Evolutionary conservation across 2,113 vertebrate genomes (phyloP).

Genomic region (Dipodomys ordii): DNA sequence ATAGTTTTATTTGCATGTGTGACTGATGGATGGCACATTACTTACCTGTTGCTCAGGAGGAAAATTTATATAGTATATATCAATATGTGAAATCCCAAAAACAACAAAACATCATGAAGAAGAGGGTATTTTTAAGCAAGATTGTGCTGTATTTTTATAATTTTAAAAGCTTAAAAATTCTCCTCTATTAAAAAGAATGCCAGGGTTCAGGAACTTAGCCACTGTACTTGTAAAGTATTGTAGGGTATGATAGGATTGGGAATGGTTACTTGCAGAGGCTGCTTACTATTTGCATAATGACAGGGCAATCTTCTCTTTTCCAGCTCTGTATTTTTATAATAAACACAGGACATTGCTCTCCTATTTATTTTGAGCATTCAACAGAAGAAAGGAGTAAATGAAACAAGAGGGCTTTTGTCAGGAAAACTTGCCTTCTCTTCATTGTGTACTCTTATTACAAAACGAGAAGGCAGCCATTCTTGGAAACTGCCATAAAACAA

Average conservation of each 20-base stretch:
- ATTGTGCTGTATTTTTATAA: background rate
- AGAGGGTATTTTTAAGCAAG: background rate
- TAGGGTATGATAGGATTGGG: background rate
- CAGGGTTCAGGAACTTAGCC: background rate
- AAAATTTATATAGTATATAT: background rate
- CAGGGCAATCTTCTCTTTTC: background rate
- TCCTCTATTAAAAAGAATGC: background rate
- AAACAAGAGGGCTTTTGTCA: slow-evolving; percentile 31
- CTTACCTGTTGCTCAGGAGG: background rate
- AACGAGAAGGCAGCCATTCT: slow-evolving; percentile 43
- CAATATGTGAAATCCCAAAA: background rate
- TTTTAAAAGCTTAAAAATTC: background rate
- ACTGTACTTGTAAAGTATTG: background rate
- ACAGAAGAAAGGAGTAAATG: slow-evolving; percentile 16
- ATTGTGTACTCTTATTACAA: background rate
- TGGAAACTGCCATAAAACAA: slow-evolving; percentile 57
- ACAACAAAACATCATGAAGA: background rate
- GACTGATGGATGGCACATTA: background rate
- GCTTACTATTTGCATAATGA: background rate
- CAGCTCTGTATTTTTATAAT: slow-evolving; percentile 3
- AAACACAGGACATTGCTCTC: background rate
- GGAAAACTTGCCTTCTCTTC: background rate
- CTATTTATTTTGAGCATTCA: slow-evolving; percentile 61
- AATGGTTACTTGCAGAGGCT: background rate
- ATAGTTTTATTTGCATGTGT: background rate